Evolutionary conservation across 2,888 invertebrate species (phyloP), one percentile per base, ranked within the genome.

Genomic region (Mactromeris polynyma): DNA sequence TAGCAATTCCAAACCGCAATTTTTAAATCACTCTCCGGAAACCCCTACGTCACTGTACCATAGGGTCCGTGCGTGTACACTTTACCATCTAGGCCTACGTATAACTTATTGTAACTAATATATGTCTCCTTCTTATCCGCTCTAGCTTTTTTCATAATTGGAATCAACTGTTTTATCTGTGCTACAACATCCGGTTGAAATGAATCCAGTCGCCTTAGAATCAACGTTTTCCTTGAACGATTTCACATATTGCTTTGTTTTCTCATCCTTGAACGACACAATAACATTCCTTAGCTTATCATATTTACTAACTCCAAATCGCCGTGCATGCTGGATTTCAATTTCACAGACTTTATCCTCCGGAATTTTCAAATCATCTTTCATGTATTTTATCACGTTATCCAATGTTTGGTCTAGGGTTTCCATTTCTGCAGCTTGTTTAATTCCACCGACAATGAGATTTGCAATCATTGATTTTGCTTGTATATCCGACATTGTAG

Each of bases 1-100:
- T 83, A 69, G 11, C 64, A 64, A 69, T 83, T 83, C 69, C 83
- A 83, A 14, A 64, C 21, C 0, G 4, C 46, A 64, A 83, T n/a
- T 2, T 7, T 14, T 1, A 73, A 51, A 33, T 33, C 69, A 83
- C 36, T 58, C 82, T 81, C 81, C 2, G 2, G 1, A 33, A n/a
- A 1, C 19, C 36, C 33, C 69, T 82, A 82, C 46, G 17, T 46
- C 78, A 17, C 17, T 6, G 51, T 19, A 6, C 2, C 11, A 2
- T 54, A n/a, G n/a, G n/a, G n/a, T n/a, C n/a, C n/a, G n/a, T n/a
- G n/a, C n/a, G n/a, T n/a, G n/a, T n/a, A n/a, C n/a, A n/a, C n/a
- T n/a, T n/a, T n/a, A n/a, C n/a, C n/a, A n/a, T n/a, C n/a, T n/a
- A n/a, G 54, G 26, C 54, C 58, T 21, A 81, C 54, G 7, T 33